Conservation (phyloP, 2,113 vertebrate genomes). For the Pygoscelis antarcticus region DNA sequence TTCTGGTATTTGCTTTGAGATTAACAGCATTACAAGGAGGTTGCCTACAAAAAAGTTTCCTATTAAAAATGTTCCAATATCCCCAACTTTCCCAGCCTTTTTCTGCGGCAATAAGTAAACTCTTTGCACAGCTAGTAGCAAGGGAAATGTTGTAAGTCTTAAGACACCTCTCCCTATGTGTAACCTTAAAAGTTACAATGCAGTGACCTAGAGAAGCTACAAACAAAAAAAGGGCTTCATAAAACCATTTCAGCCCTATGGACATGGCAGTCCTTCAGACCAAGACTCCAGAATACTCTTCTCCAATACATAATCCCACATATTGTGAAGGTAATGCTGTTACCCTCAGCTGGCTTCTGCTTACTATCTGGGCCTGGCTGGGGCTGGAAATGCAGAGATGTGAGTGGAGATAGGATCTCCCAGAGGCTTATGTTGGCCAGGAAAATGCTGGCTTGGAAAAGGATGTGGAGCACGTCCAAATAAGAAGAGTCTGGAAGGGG, state of each 20-base stretch:
- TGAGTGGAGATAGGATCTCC: background rate
- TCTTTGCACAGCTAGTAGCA: background rate
- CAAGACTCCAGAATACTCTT: background rate
- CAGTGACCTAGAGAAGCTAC: background rate
- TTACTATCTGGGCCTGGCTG: background rate
- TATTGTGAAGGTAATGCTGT: background rate
- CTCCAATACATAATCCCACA: background rate
- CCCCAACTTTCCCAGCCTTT: background rate
- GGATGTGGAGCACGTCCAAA: background rate
- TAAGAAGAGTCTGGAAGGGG: background rate
- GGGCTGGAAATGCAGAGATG: background rate
- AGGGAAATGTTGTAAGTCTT: background rate
- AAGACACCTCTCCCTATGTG: background rate
- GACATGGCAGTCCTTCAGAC: background rate
- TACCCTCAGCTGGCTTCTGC: background rate
- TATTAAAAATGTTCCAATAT: background rate
- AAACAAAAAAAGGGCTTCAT: background rate
- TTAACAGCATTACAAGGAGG: background rate
- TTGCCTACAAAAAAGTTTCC: background rate
- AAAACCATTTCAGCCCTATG: background rate
- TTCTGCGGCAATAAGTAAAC: background rate
- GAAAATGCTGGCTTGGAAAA: background rate
- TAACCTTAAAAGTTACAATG: background rate
- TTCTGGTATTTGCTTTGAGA: background rate
- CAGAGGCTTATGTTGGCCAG: background rate